Evolutionary conservation across 53 echinoderm and acorn worm species (phyloP).

Genomic region (Crossaster papposus): DNA sequence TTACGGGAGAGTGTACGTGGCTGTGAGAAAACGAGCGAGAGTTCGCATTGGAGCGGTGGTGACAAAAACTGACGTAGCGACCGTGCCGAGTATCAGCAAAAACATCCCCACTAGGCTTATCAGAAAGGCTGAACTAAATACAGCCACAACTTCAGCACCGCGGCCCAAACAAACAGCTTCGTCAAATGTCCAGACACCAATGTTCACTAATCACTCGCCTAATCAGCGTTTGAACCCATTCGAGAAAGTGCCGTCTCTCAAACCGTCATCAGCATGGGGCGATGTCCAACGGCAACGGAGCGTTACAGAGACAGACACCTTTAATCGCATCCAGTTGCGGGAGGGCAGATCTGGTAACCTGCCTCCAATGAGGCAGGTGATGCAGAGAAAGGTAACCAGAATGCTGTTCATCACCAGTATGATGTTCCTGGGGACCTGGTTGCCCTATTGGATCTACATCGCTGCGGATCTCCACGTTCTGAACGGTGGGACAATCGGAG

Average conservation of each 20-base stretch:
- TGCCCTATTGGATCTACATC: slow-evolving; percentile 45
- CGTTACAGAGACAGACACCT: neutral
- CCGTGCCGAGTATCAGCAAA: neutral
- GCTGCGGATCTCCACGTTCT: neutral
- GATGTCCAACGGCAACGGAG: neutral
- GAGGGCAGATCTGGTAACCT: neutral
- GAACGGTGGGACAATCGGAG: neutral
- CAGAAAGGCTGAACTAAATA: no score
- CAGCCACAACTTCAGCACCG: no score
- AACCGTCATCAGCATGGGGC: neutral
- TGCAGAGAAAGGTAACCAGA: slow-evolving; percentile 25
- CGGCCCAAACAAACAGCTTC: no score
- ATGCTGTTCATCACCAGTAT: slow-evolving; percentile 42
- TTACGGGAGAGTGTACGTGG: slow-evolving; percentile 15
- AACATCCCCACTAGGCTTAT: no score
- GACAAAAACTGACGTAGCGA: neutral
- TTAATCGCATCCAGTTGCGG: neutral
- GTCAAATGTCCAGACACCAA: no score
- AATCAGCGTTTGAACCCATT: no score
- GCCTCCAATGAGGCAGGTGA: neutral
- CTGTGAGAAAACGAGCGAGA: neutral
- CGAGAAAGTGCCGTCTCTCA: neutral
- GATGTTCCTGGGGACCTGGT: slow-evolving; percentile 24
- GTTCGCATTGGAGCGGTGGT: no score
- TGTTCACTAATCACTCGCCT: no score